A percentile compares a stretch with the other conserved stretches of the same genome.
Evolutionary conservation across 2,888 invertebrate species (phyloP).

Genomic region (Acanthoscelides obtectus): DNA sequence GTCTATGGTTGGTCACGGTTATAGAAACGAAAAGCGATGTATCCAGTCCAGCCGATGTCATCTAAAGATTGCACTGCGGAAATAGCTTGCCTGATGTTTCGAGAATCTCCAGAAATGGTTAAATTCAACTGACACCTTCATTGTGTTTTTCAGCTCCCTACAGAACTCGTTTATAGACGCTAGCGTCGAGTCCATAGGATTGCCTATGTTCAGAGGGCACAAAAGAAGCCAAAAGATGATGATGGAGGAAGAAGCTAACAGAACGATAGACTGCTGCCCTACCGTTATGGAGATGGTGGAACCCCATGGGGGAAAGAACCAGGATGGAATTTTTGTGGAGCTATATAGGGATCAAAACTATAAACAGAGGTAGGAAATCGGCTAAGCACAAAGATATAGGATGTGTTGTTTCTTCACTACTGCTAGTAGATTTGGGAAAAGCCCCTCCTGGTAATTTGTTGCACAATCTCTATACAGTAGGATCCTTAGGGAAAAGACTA

Average conservation of each 20-base stretch:
- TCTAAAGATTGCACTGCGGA: too few species aligned
- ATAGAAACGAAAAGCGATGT: too few species aligned
- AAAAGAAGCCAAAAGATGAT: constrained; percentile 7
- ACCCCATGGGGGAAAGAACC: constrained; percentile 72
- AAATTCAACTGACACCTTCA: too few species aligned
- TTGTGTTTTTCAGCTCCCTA: neutral
- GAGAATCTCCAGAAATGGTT: constrained; percentile 2
- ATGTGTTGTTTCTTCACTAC: too few species aligned
- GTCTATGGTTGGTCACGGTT: too few species aligned
- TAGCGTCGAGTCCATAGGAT: constrained; percentile 4
- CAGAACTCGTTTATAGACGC: constrained; percentile 4
- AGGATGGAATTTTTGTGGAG: constrained; percentile 66
- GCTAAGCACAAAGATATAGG: too few species aligned
- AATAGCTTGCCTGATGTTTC: too few species aligned
- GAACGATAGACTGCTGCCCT: constrained; percentile 73
- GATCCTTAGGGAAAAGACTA: too few species aligned
- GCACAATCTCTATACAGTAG: too few species aligned
- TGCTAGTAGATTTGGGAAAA: too few species aligned
- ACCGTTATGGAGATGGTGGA: constrained; percentile 71
- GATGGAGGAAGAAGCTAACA: constrained; percentile 4
- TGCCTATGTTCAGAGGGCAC: constrained; percentile 7
- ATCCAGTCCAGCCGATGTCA: too few species aligned
- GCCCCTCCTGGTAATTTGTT: too few species aligned
- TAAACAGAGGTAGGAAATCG: constrained; percentile 53
- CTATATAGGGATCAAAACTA: constrained; percentile 69